A percentile compares a stretch with the other conserved stretches of the same genome.
Conservation (phyloP, 2,113 vertebrate species). For the Dasyprocta punctata region DNA sequence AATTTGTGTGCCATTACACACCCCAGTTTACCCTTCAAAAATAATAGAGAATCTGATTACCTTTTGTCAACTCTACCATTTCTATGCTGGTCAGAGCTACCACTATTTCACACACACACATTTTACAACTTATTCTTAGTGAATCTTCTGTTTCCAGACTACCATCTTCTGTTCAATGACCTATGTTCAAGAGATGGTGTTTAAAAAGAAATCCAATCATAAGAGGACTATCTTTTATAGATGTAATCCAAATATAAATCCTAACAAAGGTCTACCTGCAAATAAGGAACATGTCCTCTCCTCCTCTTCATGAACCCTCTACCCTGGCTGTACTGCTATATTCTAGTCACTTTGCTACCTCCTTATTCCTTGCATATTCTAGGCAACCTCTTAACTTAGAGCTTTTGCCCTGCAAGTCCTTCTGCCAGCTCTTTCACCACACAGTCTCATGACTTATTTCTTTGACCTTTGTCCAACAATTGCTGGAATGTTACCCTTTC, state of each 20-base stretch:
- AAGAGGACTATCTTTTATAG: neutral
- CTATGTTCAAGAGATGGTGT: neutral
- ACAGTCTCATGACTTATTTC: accelerated
- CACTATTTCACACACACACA: neutral
- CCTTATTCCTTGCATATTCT: neutral
- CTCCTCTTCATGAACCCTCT: neutral
- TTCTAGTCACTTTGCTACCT: neutral
- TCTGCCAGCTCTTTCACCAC: neutral
- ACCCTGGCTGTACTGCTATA: neutral
- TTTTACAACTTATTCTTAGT: neutral
- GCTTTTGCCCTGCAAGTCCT: neutral
- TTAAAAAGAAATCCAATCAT: neutral
- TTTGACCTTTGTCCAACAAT: neutral
- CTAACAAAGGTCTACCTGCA: neutral
- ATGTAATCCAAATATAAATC: neutral
- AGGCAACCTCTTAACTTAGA: neutral
- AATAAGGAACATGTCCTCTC: accelerated
- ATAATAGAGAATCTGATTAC: neutral
- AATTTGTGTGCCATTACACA: neutral
- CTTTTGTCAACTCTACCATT: neutral
- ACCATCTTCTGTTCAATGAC: neutral
- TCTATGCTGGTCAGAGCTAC: neutral
- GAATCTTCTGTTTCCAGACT: neutral
- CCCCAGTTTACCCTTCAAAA: neutral
- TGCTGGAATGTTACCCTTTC: neutral